Evolutionary conservation across 2,797 vertebrate genomes (phyloP), one percentile per base, ranked within the genome.

Genomic region (Sternarchorhynchus goeldii): DNA sequence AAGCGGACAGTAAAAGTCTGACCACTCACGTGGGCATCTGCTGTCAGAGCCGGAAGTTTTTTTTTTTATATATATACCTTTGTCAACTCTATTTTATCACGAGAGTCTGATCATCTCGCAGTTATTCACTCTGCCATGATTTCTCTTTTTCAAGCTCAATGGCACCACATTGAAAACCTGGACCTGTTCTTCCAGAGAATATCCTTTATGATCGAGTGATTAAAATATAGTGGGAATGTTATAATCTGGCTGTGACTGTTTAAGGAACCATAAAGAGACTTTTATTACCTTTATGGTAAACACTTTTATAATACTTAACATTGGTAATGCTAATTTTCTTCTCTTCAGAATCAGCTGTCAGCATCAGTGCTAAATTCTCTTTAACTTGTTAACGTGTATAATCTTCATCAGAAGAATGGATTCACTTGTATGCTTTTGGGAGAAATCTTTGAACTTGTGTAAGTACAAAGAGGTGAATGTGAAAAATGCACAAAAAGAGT

Each of bases 181-280:
- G 98, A 99, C 86, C 94, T 98, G 81, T 99, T 99, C 87, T 99
- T 99, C 90, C 96, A 98, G 91, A 95, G 97, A 89, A 98, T 99
- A 99, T 99, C 98, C 97, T 99, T 96, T 91, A 63, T 14, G 3
- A 36, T n/a, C 3, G 53, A 20, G 5, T 8, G 18, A 68, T n/a
- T 21, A 14, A 17, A 20, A 3, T 57, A 34, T 70, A 36, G 31
- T 50, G 25, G 64, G 39, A 31, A 12, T 67, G 6, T 32, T 36
- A 18, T 53, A 25, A 45, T 50, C 39, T 53, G 25, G 25, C 10
- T 21, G 20, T 50, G 20, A 39, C 20, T 66, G 20, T 66, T 66
- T 29, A 50, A 29, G 18, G 41, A 39, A 5, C 25, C 6, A 18
- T 31, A 20, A 56, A 34, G 31, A 5, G 20, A 16, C 64, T 67